phyloP scores from a whole-genome alignment of 2,888 invertebrate genomes.

The Drosophila quasianomalipes region DNA sequence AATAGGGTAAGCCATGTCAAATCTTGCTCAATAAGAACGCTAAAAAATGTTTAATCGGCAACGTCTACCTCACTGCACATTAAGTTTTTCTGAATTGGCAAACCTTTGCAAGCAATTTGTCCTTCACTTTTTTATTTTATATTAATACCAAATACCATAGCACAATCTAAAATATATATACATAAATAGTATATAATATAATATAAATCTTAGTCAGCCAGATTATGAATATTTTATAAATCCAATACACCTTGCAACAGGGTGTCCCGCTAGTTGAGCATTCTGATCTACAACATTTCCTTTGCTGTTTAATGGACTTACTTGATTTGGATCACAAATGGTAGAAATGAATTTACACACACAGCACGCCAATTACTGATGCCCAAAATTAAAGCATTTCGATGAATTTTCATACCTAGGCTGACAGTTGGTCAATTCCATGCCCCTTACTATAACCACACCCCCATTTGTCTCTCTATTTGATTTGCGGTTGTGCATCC shows the following conservation, averaged over 20 bases:
- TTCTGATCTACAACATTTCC: slow-evolving; percentile 1
- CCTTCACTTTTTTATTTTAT: neutral
- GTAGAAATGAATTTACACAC: neutral
- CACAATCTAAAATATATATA: neutral
- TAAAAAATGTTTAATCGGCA: neutral
- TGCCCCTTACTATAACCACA: neutral
- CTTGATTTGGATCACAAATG: neutral
- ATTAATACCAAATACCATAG: neutral
- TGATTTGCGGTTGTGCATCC: slow-evolving; percentile 77
- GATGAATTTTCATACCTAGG: slow-evolving; percentile 30
- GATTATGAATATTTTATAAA: neutral
- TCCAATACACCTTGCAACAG: neutral
- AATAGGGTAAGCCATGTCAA: neutral
- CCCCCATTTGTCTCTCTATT: slow-evolving; percentile 56
- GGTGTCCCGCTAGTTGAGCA: neutral
- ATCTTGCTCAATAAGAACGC: neutral
- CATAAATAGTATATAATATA: neutral
- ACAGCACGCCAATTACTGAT: slow-evolving; percentile 15
- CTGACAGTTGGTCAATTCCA: neutral
- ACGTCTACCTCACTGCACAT: no score
- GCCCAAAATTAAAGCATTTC: slow-evolving; percentile 18
- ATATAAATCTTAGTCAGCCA: neutral
- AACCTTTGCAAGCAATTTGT: neutral
- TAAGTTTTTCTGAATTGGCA: neutral
- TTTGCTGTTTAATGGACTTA: neutral